Conservation (phyloP, 2,113 vertebrate species). For the Oncorhynchus nerka region DNA sequence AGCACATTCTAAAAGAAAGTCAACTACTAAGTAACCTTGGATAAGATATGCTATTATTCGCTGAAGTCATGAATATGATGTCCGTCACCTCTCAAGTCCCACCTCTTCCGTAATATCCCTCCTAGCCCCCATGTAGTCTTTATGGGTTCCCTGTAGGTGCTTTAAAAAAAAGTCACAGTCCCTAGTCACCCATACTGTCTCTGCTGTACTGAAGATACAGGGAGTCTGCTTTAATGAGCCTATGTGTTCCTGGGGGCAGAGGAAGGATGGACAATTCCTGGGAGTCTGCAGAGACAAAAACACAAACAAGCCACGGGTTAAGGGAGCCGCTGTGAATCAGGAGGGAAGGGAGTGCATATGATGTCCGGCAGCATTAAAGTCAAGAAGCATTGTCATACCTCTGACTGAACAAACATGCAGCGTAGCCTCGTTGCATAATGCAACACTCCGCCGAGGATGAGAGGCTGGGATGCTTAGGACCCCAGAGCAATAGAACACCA, state of each 20-base stretch:
- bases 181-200: not conserved
- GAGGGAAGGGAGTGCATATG: not conserved
- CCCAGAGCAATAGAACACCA: no score
- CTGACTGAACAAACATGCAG: not conserved
- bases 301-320: slow-evolving; percentile 8
- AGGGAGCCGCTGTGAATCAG: not conserved
- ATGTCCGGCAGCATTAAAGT: not conserved
- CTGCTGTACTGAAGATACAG: not conserved
- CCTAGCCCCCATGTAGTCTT: not conserved
- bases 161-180: not conserved
- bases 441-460: no score
- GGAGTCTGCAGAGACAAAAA: slow-evolving; percentile 5
- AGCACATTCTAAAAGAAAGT: no score
- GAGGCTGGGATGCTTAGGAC: no score
- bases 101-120: not conserved
- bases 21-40: not conserved
- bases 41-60: not conserved
- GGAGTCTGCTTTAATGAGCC: not conserved
- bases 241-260: not conserved
- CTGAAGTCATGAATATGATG: not conserved
- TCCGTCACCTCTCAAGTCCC: not conserved
- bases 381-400: not conserved
- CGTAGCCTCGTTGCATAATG: not conserved
- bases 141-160: not conserved
- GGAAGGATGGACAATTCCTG: not conserved